Evolutionary conservation across 2,888 invertebrate genomes (phyloP).

Genomic region (Chymomyza caudatula): DNA sequence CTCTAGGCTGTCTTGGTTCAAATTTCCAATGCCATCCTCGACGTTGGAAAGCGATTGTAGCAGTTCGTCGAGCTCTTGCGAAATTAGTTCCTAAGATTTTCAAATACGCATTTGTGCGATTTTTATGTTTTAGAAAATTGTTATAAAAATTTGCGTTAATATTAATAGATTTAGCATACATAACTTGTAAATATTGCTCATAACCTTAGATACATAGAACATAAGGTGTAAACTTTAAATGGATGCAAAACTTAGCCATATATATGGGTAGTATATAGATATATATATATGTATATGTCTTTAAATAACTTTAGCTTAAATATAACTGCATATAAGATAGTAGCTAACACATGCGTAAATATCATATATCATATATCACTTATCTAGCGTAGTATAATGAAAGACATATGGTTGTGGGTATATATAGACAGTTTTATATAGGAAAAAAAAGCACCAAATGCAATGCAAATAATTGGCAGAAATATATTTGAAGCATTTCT

Average conservation of each 20-base stretch:
- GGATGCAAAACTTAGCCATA: constrained; percentile 6
- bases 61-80: constrained; percentile 85
- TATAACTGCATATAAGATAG: constrained; percentile 26
- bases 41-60: constrained; percentile 83
- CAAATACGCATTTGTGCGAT: constrained; percentile 28
- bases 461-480: background rate
- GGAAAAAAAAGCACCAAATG: constrained; percentile 43
- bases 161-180: background rate
- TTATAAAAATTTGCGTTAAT: constrained; percentile 2
- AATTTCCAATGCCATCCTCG: constrained; percentile 83
- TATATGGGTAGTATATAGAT: constrained; percentile 36
- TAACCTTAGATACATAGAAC: constrained; percentile 52
- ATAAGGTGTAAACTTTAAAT: constrained; percentile 25
- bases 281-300: constrained; percentile 17
- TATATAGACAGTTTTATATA: background rate
- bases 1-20: constrained; percentile 85
- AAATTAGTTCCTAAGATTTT: constrained; percentile 80
- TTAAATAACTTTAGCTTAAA: constrained; percentile 27
- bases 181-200: constrained; percentile 17
- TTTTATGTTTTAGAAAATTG: constrained; percentile 38
- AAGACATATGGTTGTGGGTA: background rate
- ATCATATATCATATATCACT: background rate
- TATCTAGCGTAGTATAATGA: background rate
- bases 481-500: background rate
- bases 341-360: constrained; percentile 42